Conservation (phyloP, 2,888 invertebrate species). For the Xanthia icteritia region DNA sequence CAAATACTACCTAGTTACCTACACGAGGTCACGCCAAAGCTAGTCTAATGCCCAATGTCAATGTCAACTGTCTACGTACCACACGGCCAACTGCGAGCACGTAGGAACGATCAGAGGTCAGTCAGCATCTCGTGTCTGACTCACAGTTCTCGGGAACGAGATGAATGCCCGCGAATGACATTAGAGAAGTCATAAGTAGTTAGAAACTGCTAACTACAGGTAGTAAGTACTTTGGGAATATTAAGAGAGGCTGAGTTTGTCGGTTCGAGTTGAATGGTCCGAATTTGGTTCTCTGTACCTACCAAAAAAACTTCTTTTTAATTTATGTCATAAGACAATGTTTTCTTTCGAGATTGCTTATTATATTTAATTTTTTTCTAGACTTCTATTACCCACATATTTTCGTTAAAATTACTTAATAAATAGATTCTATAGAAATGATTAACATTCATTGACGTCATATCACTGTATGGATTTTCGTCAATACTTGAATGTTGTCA, state of each 20-base stretch:
- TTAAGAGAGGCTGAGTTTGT: neutral
- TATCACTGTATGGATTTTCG: neutral
- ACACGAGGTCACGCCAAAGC: constrained; percentile 9
- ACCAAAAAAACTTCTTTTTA: neutral
- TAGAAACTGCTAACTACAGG: neutral
- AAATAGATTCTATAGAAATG: too few relatives aligned
- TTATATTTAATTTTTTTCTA: too few relatives aligned
- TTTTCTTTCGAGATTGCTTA: neutral
- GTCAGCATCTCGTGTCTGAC: constrained; percentile 40
- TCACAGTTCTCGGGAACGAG: constrained; percentile 60
- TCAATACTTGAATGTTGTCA: neutral
- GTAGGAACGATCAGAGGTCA: constrained; percentile 54
- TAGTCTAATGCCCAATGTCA: constrained; percentile 25
- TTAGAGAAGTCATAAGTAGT: constrained; percentile 5
- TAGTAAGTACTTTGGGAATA: neutral
- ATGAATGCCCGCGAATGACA: constrained; percentile 58
- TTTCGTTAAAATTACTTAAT: neutral
- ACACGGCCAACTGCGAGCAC: constrained; percentile 20
- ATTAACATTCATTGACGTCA: neutral
- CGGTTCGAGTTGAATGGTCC: neutral
- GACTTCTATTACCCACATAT: too few relatives aligned
- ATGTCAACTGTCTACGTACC: constrained; percentile 22
- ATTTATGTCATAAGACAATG: neutral
- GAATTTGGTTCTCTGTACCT: neutral
- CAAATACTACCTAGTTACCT: neutral